Conservation (phyloP, 2,888 invertebrate species). For the Escarpia spicata region DNA sequence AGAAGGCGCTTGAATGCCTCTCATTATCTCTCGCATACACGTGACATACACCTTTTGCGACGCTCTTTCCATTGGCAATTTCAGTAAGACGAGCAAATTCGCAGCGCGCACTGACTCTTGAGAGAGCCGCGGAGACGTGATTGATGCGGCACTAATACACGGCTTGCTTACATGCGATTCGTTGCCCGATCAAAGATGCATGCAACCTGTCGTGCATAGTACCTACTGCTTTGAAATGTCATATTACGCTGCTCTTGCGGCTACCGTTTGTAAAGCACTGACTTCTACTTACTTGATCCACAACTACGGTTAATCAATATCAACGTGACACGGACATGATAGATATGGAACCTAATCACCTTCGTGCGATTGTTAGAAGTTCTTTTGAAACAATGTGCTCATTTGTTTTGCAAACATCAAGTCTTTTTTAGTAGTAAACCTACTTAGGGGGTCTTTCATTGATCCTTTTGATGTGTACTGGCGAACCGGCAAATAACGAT, state of each 20-base stretch:
- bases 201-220: not conserved
- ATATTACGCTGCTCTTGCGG: not conserved
- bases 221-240: not conserved
- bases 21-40: not conserved
- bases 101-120: not conserved
- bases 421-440: not conserved
- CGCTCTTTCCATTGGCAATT: not conserved
- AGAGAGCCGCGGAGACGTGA: not conserved
- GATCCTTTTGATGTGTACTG: too few relatives aligned
- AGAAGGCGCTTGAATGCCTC: not conserved
- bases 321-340: not conserved
- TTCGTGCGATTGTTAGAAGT: not conserved
- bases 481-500: too few relatives aligned
- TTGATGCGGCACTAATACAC: not conserved
- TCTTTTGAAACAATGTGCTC: not conserved
- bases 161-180: not conserved
- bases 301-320: not conserved
- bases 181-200: not conserved
- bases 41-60: not conserved
- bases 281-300: not conserved
- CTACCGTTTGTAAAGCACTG: not conserved
- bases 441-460: too few relatives aligned
- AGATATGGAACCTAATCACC: not conserved
- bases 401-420: not conserved
- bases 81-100: not conserved